phyloP scores from a whole-genome alignment of 1,140 invertebrate species.

The Aradophagus sp. region DNA sequence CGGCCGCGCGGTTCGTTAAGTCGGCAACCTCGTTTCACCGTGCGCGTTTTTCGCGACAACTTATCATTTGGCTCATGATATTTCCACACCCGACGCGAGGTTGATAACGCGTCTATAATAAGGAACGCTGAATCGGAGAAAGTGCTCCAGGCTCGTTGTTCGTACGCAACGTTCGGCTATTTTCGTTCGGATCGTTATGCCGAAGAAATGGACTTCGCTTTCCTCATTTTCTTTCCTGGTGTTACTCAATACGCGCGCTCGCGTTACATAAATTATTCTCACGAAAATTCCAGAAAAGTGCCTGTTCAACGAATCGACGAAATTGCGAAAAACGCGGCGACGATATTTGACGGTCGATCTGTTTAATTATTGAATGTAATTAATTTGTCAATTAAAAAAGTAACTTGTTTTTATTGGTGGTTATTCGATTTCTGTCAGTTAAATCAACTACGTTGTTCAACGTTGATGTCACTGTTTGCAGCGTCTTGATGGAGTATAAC shows the following conservation, averaged over 20 bases:
- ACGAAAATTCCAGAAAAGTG: slow-evolving; percentile 38
- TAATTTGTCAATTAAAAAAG: no score
- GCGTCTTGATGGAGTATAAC: no score
- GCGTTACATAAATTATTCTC: slow-evolving; percentile 24
- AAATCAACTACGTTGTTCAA: no score
- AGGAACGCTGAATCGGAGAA: slow-evolving; percentile 44
- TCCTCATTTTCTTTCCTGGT: slow-evolving; percentile 51
- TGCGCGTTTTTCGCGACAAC: slow-evolving; percentile 10
- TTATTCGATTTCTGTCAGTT: no score
- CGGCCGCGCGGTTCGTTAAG: slow-evolving; percentile 11
- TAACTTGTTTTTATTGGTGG: no score
- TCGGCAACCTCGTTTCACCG: slow-evolving; percentile 2
- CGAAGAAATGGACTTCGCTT: slow-evolving; percentile 33
- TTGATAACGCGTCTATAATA: slow-evolving; percentile 32
- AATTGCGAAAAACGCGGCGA: no score
- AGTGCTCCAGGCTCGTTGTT: slow-evolving; percentile 46
- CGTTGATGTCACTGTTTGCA: no score
- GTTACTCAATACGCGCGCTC: slow-evolving; percentile 24
- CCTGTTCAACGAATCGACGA: slow-evolving; percentile 15
- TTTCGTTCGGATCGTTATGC: slow-evolving; percentile 25
- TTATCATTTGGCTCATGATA: slow-evolving; percentile 18
- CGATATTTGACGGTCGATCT: no score
- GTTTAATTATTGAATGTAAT: no score
- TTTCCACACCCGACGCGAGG: background rate
- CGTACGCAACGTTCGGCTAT: slow-evolving; percentile 11